Evolutionary conservation across 2,113 vertebrate genomes (phyloP).

Genomic region (Phaetusa simplex): DNA sequence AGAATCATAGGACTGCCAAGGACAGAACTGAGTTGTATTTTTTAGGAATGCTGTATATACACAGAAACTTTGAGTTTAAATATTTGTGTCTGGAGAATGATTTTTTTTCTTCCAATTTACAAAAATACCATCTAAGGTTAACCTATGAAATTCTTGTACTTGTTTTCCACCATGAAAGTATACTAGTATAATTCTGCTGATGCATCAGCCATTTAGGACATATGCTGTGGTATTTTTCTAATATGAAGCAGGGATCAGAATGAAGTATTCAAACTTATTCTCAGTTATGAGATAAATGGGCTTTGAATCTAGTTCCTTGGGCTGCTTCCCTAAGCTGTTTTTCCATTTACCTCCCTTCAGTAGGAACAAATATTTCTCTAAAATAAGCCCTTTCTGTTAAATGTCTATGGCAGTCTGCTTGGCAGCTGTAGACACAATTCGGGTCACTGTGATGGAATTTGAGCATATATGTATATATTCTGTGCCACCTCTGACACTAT

Average conservation of each 20-base stretch:
- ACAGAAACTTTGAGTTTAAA: not conserved
- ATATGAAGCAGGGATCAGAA: not conserved
- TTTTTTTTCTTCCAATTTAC: not conserved
- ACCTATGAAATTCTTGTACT: not conserved
- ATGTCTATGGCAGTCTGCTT: constrained; percentile 57
- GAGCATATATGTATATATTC: constrained; percentile 62
- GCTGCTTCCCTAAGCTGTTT: not conserved
- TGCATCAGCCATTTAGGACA: not conserved
- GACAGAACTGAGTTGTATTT: not conserved
- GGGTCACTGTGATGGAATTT: constrained; percentile 64
- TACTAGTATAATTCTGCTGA: not conserved
- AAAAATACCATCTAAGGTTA: not conserved
- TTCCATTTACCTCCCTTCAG: not conserved
- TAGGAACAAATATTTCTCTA: not conserved
- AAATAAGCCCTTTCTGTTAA: constrained; percentile 30
- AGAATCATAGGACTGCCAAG: not conserved
- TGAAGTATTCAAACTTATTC: not conserved
- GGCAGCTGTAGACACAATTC: constrained; percentile 55
- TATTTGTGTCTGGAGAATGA: not conserved
- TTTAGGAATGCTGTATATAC: not conserved
- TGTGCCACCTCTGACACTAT: constrained; percentile 66
- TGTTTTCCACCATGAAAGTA: not conserved
- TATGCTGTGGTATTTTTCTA: not conserved
- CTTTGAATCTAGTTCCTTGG: not conserved
- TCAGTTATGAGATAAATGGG: not conserved